phyloP scores from a whole-genome alignment of 2,888 invertebrate species.

The Ethmia dodecea region DNA sequence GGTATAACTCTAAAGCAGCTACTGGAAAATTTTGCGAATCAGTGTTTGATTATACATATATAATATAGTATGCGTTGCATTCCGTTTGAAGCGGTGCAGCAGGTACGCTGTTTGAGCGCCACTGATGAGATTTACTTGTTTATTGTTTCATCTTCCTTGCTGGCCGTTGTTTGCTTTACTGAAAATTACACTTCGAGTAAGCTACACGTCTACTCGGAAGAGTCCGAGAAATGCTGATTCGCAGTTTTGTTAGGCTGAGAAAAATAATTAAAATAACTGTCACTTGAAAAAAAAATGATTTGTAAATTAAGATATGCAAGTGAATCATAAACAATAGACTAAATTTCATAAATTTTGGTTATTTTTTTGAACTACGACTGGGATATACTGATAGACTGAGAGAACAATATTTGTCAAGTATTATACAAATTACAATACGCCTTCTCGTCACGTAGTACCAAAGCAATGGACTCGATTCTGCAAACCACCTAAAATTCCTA shows the following conservation, averaged over 20 bases:
- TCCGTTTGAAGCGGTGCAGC: conserved; percentile 39
- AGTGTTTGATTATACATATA: conserved; percentile 4
- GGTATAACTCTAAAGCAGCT: conserved; percentile 20
- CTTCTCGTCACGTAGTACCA: no score
- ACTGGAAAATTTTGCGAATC: conserved; percentile 28
- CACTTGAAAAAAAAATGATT: no score
- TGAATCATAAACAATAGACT: no score
- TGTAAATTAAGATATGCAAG: no score
- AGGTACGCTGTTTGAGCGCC: conserved; percentile 30
- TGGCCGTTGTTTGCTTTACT: conserved; percentile 30
- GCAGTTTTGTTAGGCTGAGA: conserved; percentile 3
- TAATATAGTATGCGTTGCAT: conserved; percentile 22
- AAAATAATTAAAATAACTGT: no score
- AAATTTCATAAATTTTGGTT: no score
- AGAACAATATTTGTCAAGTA: no score
- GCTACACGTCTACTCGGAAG: conserved; percentile 22
- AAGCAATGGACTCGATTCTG: no score
- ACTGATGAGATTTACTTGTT: conserved; percentile 50
- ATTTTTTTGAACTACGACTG: no score
- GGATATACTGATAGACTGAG: no score
- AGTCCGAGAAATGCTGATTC: conserved; percentile 21
- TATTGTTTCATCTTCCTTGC: conserved; percentile 42
- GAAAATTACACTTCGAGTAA: conserved; percentile 30
- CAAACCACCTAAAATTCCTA: no score
- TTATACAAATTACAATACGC: no score